Base-by-base conservation (phyloP, 1,140 invertebrate species). In the Scaptomyza montana region DNA sequence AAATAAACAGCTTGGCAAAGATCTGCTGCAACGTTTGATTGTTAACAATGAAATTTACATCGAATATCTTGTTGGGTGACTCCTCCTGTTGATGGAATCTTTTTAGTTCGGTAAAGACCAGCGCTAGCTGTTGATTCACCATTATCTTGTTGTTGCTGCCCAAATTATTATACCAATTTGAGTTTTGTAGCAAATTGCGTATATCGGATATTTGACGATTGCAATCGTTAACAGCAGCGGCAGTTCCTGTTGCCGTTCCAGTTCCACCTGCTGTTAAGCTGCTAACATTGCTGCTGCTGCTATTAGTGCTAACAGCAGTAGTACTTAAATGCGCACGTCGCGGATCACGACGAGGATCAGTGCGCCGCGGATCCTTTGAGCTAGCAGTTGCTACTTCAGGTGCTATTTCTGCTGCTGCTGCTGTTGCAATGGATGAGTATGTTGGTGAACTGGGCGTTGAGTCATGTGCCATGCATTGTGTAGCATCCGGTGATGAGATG, bases 91-190 rank as follows among this genome's bases (percentile, higher is more conserved):
- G 93, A 59, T 94, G 93, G 78, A 92, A 93, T 67, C 93, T 93
- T 79, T 94, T 94, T 13, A 95, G 92, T 89, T 93, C 94, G 63
- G 93, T 92, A 5, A 94, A 93, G 1, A 95, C 93, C 41, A 93
- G 91, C 2, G 94, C 94, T 73, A 95, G 86, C 86, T 95, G 93
- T 78, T 95, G 94, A 85, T 95, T 95, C 1, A 95, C 93, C 82
- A 94, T 93, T 72, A 95, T 93, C 90, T 95, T 95, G 78, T 95
- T 94, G 60, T 94, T 95, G 50, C 94, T 94, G 60, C 94, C 94
- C 16, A 95, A 86, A 51, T 94, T 94, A 80, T 94, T 94, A 78
- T 95, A 95, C 93, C 95, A 95, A 25, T 93, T 93, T 2, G 94
- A 95, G 81, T 92, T 93, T 90, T 95, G 94, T 45, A 95, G 80